Base-by-base conservation (phyloP, 2,888 invertebrate genomes). In the Physocephala rufipes region DNA sequence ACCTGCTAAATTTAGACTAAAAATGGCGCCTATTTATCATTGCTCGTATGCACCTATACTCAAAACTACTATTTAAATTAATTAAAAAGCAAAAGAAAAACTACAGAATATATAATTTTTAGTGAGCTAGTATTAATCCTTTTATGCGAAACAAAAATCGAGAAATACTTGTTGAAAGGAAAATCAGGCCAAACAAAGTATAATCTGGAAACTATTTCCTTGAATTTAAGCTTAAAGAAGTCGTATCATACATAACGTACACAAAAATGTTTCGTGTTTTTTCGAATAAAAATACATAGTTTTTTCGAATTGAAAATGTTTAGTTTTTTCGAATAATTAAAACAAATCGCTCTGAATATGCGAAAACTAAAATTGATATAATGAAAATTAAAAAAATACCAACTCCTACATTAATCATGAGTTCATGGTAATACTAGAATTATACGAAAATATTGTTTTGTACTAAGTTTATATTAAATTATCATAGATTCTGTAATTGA, bases 171-270 rank as follows among this genome's bases (percentile, higher is more conserved):
- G 13, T 61, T 67, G 9, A 45, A 61, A 43, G 26, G 28, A 67
- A 55, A 28, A 24, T 16, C 16, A n/a, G n/a, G n/a, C n/a, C n/a
- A n/a, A n/a, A 13, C 47, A 49, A 59, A 59, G 47, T 67, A 59
- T 30, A 51, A 66, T 53, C 13, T 53, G 36, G 36, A 36, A 66
- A n/a, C 47, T 45, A 51, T 51, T 58, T 36, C 47, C 47, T 45
- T 45, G 24, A 67, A 59, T 58, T 55, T 67, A 47, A 61, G 67
- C 49, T 68, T 58, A 49, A 49, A 68, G 49, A 68, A 36, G 7
- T 68, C 62, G 68, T 68, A 51, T 51, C 43, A 62, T 62, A 68
- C 61, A 49, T 49, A 61, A 47, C n/a, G n/a, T n/a, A n/a, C n/a
- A 16, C 4, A 36, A 36, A 36, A 36, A 36, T 36, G 9, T 36